phyloP scores from a whole-genome alignment of 2,888 invertebrate genomes.

The Drosophila borborema region DNA sequence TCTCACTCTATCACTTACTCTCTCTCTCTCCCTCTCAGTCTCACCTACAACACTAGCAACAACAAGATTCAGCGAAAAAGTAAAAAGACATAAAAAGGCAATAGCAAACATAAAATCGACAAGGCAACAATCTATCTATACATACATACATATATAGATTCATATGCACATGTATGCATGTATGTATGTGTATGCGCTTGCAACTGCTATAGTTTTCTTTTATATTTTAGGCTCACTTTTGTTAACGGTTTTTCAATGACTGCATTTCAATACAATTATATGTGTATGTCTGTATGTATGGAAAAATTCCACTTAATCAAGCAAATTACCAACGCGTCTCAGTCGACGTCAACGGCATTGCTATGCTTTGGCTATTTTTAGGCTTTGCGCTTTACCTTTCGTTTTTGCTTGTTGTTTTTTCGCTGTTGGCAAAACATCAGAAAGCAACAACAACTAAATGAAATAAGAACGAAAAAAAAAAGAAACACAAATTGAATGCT shows the following conservation, averaged over 20 bases:
- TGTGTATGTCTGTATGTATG: conserved; percentile 27
- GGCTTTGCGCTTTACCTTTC: conserved; percentile 68
- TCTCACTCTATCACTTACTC: conserved; percentile 16
- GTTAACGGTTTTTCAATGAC: conserved; percentile 30
- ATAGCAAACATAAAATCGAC: conserved; percentile 41
- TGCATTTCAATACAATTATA: conserved; percentile 50
- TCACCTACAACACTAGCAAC: conserved; percentile 28
- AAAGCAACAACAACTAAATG: conserved; percentile 29
- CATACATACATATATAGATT: not conserved
- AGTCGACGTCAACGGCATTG: conserved; percentile 29
- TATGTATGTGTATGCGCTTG: conserved; percentile 8
- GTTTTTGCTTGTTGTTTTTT: conserved; percentile 35
- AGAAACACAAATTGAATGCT: conserved; percentile 60
- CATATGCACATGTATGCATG: not conserved
- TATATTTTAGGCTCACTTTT: conserved; percentile 9
- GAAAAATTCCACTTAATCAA: conserved; percentile 77
- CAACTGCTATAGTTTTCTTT: conserved; percentile 18
- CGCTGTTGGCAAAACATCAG: conserved; percentile 69
- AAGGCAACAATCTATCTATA: conserved; percentile 69
- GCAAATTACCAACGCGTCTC: conserved; percentile 75
- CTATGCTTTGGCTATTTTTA: conserved; percentile 69
- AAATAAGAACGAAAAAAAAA: conserved; percentile 13
- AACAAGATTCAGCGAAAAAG: conserved; percentile 40
- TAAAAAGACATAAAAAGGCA: conserved; percentile 53
- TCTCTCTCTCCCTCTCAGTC: not conserved